Base-by-base conservation (phyloP, 2,888 invertebrate species). In the Temnothorax unifasciatus region DNA sequence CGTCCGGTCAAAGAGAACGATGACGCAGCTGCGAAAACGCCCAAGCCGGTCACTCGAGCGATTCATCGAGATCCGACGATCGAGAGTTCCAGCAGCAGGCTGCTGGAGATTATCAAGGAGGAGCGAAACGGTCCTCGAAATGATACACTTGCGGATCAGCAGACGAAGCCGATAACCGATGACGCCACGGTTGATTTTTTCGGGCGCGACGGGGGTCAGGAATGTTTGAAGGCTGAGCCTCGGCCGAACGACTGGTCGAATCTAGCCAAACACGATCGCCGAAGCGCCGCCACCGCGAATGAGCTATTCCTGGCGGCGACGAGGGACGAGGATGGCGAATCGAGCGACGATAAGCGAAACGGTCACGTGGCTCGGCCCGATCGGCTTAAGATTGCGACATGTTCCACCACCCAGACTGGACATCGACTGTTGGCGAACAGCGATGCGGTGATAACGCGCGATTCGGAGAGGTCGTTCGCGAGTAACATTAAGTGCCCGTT, bases 181-280 rank as follows among this genome's bases (percentile, higher is more conserved):
- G 52, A 83, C n/a, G 54, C 54, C 59, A 8, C 15, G 38, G 38
- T 1, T 25, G 66, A 76, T 25, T 50, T 50, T 59, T 44, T 57
- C 13, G 75, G n/a, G 15, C 25, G 18, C 25, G 87, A 89, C 71
- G 84, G 82, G 15, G 88, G 87, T 71, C 88, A 93, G 73, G 92
- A 94, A 41, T 92, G 94, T 59, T 89, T 94, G 68, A 94, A 93
- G 83, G 93, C 92, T 5, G 93, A 50, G 47, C 9, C 92, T 29
- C 91, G 93, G 18, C 86, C 95, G 1, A 92, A 93, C 83, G 95
- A 95, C 84, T 95, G 95, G 95, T 79, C 95, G 86, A 93, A 89
- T 82, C 90, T 93, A 11, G 94, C 94, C 3, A 90, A 94, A 73
- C 89, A 86, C 50, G 90, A 87, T 34, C n/a, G 63, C 29, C 54